Base-by-base conservation (phyloP, 2,113 vertebrate species). In the Corythaixoides concolor region DNA sequence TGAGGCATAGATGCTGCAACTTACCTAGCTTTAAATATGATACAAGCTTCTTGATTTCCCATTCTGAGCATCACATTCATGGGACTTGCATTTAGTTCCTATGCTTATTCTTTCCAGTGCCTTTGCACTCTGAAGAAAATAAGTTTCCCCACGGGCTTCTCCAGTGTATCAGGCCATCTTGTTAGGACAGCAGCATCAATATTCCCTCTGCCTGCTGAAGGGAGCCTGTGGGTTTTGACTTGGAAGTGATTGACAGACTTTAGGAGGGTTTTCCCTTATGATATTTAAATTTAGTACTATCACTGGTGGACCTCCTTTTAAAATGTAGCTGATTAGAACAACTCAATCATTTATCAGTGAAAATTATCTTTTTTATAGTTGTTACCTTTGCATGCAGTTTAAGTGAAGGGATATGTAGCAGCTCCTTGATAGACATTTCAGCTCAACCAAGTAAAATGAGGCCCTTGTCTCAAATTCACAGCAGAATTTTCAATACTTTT, bases 211-310 rank as follows among this genome's bases (percentile, higher is more conserved):
- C 33, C 16, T 87, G 32, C 52, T 89, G 69, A 70, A 85, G 47
- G 37, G 45, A 89, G 19, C 43, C 88, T 56, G 19, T 32, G 37
- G 17, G 15, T 37, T 91, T 93, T 82, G 56, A 84, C 60, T 91
- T 94, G 47, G 28, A 82, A 63, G 74, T 87, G n/a, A 15, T 27
- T 70, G 47, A 23, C 84, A 91, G 80, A 63, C 20, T 89, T 91
- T 21, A 74, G 66, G 28, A 85, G 20, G 60, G 22, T 22, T 87
- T 89, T 85, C n/a, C 30, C 22, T 59, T 85, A 81, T 30, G 33
- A 20, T 94, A 75, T 70, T 95, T 85, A 75, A 89, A 89, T 93
- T 70, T 75, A 94, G n/a, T 75, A 33, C 28, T 67, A 37, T 50
- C 19, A 14, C 41, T 84, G 30, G 37, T 89, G 41, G 68, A n/a